phyloP scores from a whole-genome alignment of 2,113 vertebrate genomes.

The Eublepharis macularius region DNA sequence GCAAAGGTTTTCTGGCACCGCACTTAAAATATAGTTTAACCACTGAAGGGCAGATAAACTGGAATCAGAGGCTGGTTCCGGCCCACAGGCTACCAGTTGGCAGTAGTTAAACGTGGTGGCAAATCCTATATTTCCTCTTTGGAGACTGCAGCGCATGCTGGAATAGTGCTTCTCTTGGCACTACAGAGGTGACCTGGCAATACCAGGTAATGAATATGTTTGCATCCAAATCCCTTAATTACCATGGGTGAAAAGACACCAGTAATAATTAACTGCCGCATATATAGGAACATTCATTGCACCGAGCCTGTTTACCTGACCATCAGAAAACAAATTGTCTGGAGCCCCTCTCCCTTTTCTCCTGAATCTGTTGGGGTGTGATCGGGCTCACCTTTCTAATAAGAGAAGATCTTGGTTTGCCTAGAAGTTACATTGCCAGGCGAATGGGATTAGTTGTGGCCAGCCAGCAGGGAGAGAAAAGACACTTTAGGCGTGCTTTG shows the following conservation, averaged over 20 bases:
- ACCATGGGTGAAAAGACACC: neutral
- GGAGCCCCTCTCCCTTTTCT: neutral
- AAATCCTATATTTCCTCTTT: neutral
- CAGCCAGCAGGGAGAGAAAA: neutral
- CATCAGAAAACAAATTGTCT: neutral
- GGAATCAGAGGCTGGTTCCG: too few relatives aligned
- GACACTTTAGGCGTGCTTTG: neutral
- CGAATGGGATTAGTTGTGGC: neutral
- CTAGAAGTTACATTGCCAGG: neutral
- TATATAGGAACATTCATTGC: neutral
- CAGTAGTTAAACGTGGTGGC: neutral
- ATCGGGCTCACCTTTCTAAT: neutral
- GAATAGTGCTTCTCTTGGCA: neutral
- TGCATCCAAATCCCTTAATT: conserved; percentile 12
- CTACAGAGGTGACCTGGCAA: neutral
- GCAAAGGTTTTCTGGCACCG: neutral
- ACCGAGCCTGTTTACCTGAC: neutral
- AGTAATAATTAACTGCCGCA: conserved; percentile 8
- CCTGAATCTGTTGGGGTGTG: neutral
- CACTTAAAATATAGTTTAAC: neutral
- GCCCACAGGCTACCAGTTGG: neutral
- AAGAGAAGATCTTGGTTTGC: neutral
- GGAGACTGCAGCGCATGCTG: neutral
- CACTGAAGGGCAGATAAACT: neutral
- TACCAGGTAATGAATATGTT: neutral